These are phyloP conservation scores for Atherix ibis DNA, from an alignment of 2,888 invertebrate species.

Conservation along the genomic window DNA sequence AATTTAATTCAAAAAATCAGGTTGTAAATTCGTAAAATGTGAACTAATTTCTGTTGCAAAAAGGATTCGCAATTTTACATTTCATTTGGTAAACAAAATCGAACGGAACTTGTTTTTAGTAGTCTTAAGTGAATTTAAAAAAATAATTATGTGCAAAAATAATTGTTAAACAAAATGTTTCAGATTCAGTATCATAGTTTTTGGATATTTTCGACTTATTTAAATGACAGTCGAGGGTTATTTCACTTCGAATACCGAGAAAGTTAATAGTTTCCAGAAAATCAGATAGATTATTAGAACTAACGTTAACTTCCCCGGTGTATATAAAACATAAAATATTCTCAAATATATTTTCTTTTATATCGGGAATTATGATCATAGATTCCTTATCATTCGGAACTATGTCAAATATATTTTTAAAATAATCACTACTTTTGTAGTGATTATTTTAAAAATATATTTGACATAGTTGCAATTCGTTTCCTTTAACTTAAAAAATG, in stretches of 20 bases:
- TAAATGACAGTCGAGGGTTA: conserved; percentile 27
- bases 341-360: conserved; percentile 24
- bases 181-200: background rate
- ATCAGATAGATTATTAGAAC: conserved; percentile 25
- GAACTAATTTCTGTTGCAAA: too few relatives aligned
- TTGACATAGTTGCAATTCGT: conserved; percentile 10
- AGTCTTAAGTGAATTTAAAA: too few relatives aligned
- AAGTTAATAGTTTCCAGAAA: conserved; percentile 29
- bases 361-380: conserved; percentile 28
- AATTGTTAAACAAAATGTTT: too few relatives aligned
- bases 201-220: background rate
- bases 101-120: too few relatives aligned
- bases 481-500: background rate
- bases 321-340: conserved; percentile 29
- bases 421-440: conserved; percentile 28
- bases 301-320: conserved; percentile 26
- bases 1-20: too few relatives aligned
- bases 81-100: too few relatives aligned
- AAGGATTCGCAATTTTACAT: too few relatives aligned
- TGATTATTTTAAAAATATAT: conserved; percentile 32
- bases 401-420: conserved; percentile 24
- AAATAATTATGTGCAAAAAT: too few relatives aligned
- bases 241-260: conserved; percentile 29
- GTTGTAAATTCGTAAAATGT: too few relatives aligned
- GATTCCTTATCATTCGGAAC: conserved; percentile 22